Evolutionary conservation across 2,113 vertebrate genomes (phyloP), one percentile per base, ranked within the genome.

Genomic region (Poecile atricapillus): DNA sequence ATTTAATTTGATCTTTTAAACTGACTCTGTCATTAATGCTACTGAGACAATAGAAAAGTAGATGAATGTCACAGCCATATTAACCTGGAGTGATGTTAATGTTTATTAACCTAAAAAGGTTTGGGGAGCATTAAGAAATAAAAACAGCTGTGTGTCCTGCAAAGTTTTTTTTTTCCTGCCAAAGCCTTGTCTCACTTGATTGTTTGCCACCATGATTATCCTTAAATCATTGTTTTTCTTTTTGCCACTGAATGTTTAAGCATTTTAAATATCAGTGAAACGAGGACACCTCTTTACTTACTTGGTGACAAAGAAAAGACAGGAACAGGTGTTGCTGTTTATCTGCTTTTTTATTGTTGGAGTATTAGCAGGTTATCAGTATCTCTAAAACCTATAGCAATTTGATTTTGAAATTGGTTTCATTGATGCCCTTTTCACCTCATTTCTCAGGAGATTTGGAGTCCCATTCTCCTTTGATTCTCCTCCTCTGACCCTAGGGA

Each of bases 401-500:
- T 95, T 95, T 93, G 75, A 93, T 95, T 96, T 94, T 89, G 55
- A 96, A 95, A 94, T 44, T 88, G 88, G 78, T 95, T 95, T 95
- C 92, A 78, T 67, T 94, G 84, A 79, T 94, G 67, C 49, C 79
- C 80, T 95, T 94, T 95, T 91, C 91, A 92, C 77, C 87, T 96
- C 84, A 90, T 95, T 96, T 94, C 73, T 95, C 62, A 84, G 78
- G 91, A 91, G 89, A 88, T 93, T 64, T 96, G 75, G 76, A 93
- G 84, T 94, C 73, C 89, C 41, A 65, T 90, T 95, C 83, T 94
- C 50, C 62, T 87, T 68, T 93, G 89, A 94, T 93, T 96, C 86
- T 69, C 27, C 43, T 87, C 15, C 79, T 87, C 58, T 90, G 83
- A 84, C 87, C 49, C 65, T 27, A 59, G 31, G 47, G 53, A 95